Evolutionary conservation across 2,797 vertebrate species (phyloP).

Genomic region (Pachyuromys duprasi): DNA sequence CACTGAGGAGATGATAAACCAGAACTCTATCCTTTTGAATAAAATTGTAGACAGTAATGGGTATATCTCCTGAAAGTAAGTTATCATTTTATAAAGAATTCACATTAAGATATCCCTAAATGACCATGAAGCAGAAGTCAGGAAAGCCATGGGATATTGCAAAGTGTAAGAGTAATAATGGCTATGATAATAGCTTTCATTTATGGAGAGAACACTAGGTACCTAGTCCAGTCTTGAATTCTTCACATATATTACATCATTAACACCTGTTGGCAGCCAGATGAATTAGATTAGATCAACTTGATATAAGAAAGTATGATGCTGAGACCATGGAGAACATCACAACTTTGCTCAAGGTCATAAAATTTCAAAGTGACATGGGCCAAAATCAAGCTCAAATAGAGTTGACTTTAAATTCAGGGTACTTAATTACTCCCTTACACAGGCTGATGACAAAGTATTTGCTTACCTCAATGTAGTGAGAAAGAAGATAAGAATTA

Average conservation of each 20-base stretch:
- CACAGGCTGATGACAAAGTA: neutral
- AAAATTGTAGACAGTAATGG: neutral
- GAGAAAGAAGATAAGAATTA: neutral
- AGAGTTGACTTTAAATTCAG: neutral
- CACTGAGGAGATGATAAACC: neutral
- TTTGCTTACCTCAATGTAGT: neutral
- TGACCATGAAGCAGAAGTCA: neutral
- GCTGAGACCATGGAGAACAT: neutral
- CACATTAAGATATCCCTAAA: neutral
- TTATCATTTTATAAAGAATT: constrained; percentile 52
- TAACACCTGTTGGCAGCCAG: neutral
- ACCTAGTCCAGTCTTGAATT: neutral
- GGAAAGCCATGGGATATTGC: neutral
- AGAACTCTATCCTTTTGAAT: neutral
- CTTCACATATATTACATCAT: neutral
- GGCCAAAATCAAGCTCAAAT: neutral
- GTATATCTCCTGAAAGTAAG: constrained; percentile 26
- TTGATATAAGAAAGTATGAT: neutral
- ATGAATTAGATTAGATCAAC: neutral
- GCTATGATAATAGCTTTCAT: neutral
- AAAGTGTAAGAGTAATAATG: neutral
- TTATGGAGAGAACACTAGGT: neutral
- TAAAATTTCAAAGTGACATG: neutral
- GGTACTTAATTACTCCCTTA: neutral
- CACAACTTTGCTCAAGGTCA: neutral